phyloP scores from a whole-genome alignment of 2,888 invertebrate genomes.

The Epinotia brunnichana region DNA sequence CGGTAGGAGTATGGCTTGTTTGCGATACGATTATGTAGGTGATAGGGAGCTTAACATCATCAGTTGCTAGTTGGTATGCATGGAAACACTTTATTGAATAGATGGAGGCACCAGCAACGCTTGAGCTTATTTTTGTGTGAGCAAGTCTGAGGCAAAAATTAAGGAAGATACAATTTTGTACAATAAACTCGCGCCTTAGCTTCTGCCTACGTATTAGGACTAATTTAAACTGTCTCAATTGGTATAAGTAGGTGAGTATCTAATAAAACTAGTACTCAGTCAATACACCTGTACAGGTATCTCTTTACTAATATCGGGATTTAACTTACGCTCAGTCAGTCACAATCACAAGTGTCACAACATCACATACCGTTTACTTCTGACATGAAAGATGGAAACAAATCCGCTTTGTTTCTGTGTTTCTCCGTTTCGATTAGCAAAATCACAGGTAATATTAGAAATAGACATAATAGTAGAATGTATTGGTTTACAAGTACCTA shows the following conservation, averaged over 20 bases:
- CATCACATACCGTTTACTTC: no score
- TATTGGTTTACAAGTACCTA: no score
- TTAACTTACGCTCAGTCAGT: no score
- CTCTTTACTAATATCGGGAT: no score
- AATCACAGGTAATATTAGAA: not conserved
- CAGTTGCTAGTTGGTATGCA: conserved; percentile 19
- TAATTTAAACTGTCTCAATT: no score
- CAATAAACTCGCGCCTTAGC: not conserved
- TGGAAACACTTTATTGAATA: conserved; percentile 22
- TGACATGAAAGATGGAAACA: not conserved
- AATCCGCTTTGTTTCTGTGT: not conserved
- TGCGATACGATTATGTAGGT: conserved; percentile 26
- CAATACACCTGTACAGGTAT: no score
- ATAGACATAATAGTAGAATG: no score
- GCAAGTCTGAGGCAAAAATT: no score
- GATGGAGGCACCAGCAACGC: not conserved
- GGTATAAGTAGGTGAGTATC: no score
- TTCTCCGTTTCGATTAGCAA: not conserved
- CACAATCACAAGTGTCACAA: no score
- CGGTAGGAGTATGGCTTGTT: conserved; percentile 16
- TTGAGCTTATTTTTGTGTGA: not conserved
- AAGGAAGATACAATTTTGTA: not conserved
- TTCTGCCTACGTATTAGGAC: not conserved
- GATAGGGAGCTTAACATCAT: conserved; percentile 30
- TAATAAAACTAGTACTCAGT: no score